phyloP scores from a whole-genome alignment of 2,888 invertebrate species.

The Sialis fuliginosa region DNA sequence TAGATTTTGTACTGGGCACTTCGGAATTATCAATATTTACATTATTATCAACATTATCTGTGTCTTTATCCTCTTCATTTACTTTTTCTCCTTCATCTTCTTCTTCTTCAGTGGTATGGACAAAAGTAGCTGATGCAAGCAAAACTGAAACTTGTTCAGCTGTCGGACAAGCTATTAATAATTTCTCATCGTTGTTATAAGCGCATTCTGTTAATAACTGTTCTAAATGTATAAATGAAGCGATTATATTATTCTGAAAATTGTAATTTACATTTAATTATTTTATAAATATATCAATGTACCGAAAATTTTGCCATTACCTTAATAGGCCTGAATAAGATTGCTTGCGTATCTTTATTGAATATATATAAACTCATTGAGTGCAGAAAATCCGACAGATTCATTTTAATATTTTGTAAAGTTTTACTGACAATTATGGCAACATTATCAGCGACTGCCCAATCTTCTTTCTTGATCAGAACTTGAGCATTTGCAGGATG shows the following conservation, averaged over 20 bases:
- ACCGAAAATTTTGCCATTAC: constrained; percentile 24
- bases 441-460: constrained; percentile 54
- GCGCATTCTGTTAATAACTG: constrained; percentile 54
- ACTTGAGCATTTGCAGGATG: background rate
- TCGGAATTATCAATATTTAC: no score
- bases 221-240: constrained; percentile 69
- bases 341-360: constrained; percentile 92
- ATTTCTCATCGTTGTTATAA: constrained; percentile 64
- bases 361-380: constrained; percentile 92
- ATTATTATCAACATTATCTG: no score
- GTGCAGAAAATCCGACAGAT: constrained; percentile 48
- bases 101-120: no score
- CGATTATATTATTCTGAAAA: constrained; percentile 69
- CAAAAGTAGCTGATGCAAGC: constrained; percentile 39
- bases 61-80: no score
- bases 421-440: constrained; percentile 58
- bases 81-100: no score
- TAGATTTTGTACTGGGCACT: no score
- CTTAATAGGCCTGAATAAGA: constrained; percentile 85
- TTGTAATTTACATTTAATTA: constrained; percentile 6
- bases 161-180: constrained; percentile 78
- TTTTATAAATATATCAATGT: constrained; percentile 1
- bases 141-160: constrained; percentile 86
- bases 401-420: constrained; percentile 59
- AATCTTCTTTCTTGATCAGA: constrained; percentile 21